Base-by-base conservation (phyloP, 2,888 invertebrate genomes). In the Leucophenga montana region DNA sequence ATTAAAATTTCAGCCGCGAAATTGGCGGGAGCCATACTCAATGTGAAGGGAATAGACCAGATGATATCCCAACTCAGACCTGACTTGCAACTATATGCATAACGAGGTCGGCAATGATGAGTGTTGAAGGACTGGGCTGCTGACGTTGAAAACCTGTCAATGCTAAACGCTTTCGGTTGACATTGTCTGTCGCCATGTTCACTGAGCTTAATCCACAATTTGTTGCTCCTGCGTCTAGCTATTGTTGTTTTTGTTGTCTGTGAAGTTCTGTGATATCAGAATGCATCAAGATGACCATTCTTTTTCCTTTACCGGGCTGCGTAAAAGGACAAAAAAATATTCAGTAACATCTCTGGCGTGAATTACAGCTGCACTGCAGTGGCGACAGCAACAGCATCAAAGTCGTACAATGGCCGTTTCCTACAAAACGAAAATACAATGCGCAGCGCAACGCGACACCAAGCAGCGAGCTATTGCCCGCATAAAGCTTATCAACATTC, bases 231-330 rank as follows among this genome's bases (percentile, higher is more conserved):
- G 68, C 20, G 14, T 53, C 62, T 68, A 57, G 61, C 71, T 71
- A 62, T 53, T 66, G 54, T 68, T 62, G 68, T 33, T 77, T 70
- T 50, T 67, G 66, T 11, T 48, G 67, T 44, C 56, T 68, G 46
- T 75, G 77, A 75, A 75, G 48, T 44, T 70, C 76, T 75, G 71
- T 71, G 82, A 74, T 77, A 82, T 82, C 83, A 82, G 80, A 83
- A 77, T 73, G 84, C 84, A 82, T 82, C 81, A 82, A 82, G 83
- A 79, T 79, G 83, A 79, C 81, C 81, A 84, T 82, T 83, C 84
- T 82, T 82, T 81, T 84, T 64, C 14, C 27, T 39, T 39, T 39
- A 39, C 4, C 8, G 11, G 39, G 39, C 11, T 39, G 39, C 11
- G 39, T 39, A 39, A 39, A 27, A 39, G 39, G 39, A 39, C 3